Percentiles rank a stretch among this genome's conserved stretches.
phyloP scores from a whole-genome alignment of 1,140 invertebrate genomes.

The Drosophila micromelanica region DNA sequence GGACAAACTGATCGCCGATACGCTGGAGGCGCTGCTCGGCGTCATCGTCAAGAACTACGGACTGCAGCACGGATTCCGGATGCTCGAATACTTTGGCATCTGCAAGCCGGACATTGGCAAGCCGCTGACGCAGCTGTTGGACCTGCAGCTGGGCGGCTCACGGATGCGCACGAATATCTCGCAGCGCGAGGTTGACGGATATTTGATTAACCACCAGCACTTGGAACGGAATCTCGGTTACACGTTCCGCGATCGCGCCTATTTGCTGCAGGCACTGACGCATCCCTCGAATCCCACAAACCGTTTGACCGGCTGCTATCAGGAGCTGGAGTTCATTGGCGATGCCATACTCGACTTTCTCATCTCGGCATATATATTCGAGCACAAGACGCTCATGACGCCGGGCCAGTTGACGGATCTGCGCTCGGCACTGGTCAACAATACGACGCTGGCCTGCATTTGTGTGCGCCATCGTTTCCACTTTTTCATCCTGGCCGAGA shows the following conservation, averaged over 20 bases:
- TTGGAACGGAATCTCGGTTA: slow-evolving; percentile 89
- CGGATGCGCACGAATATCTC: slow-evolving; percentile 79
- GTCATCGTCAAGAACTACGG: slow-evolving; percentile 88
- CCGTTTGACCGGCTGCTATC: slow-evolving; percentile 94
- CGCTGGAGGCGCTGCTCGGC: slow-evolving; percentile 93
- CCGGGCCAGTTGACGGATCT: slow-evolving; percentile 96
- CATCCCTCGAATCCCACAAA: slow-evolving; percentile 96
- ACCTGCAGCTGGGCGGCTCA: slow-evolving; percentile 64
- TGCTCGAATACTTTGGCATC: slow-evolving; percentile 91
- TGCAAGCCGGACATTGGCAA: slow-evolving; percentile 85
- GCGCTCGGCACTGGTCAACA: slow-evolving; percentile 97
- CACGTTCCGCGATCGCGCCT: slow-evolving; percentile 87
- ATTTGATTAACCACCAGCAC: slow-evolving; percentile 84
- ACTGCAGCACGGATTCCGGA: slow-evolving; percentile 85
- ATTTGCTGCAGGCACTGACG: slow-evolving; percentile 93
- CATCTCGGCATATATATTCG: slow-evolving; percentile 94
- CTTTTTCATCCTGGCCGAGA: slow-evolving; percentile 88
- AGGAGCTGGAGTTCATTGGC: slow-evolving; percentile 97
- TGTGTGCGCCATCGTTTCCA: slow-evolving; percentile 94
- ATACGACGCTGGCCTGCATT: slow-evolving; percentile 95
- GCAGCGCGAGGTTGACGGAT: slow-evolving; percentile 82
- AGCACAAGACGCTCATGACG: slow-evolving; percentile 88
- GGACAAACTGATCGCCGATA: slow-evolving; percentile 88
- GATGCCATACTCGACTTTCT: slow-evolving; percentile 98
- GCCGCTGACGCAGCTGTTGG: slow-evolving; percentile 78